Conservation (phyloP, 2,888 invertebrate genomes). For the Netelia virgata region DNA sequence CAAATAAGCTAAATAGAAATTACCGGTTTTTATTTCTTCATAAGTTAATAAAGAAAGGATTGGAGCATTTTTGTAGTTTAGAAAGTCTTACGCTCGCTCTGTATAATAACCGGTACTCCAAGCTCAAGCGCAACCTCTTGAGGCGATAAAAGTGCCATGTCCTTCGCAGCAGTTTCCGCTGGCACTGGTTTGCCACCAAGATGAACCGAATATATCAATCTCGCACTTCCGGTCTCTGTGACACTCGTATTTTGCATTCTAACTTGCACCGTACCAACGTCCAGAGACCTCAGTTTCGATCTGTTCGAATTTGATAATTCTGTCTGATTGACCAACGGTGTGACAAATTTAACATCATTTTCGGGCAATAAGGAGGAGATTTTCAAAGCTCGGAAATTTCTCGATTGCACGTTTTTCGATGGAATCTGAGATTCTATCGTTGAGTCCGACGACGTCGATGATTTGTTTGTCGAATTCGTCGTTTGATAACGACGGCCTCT, state of each 20-base stretch:
- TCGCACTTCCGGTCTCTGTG: constrained; percentile 78
- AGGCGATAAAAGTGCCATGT: constrained; percentile 93
- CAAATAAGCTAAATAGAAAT: constrained; percentile 87
- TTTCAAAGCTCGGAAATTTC: constrained; percentile 15
- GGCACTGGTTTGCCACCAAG: constrained; percentile 93
- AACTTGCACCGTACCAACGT: constrained; percentile 80
- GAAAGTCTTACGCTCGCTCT: constrained; percentile 92
- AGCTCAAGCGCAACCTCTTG: constrained; percentile 91
- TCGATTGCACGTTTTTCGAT: constrained; percentile 4
- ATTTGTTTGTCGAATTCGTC: constrained; percentile 16
- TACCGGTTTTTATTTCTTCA: constrained; percentile 4
- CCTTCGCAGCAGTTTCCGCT: constrained; percentile 92
- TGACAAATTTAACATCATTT: constrained; percentile 7
- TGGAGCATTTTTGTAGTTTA: constrained; percentile 4
- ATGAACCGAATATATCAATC: constrained; percentile 91
- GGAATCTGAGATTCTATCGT: background rate
- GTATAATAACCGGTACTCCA: constrained; percentile 91
- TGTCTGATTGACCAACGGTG: constrained; percentile 41
- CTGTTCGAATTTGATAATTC: constrained; percentile 61
- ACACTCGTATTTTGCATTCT: constrained; percentile 82
- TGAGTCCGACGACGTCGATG: background rate
- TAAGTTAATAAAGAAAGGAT: background rate
- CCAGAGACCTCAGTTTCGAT: constrained; percentile 66
- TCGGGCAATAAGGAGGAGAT: constrained; percentile 7
- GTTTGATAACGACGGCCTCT: constrained; percentile 49